A percentile compares a stretch with the other conserved stretches of the same genome.
These are phyloP conservation scores for Basileuterus tristriatus DNA, from an alignment of 2,797 vertebrate genomes.

Conservation along the genomic window DNA sequence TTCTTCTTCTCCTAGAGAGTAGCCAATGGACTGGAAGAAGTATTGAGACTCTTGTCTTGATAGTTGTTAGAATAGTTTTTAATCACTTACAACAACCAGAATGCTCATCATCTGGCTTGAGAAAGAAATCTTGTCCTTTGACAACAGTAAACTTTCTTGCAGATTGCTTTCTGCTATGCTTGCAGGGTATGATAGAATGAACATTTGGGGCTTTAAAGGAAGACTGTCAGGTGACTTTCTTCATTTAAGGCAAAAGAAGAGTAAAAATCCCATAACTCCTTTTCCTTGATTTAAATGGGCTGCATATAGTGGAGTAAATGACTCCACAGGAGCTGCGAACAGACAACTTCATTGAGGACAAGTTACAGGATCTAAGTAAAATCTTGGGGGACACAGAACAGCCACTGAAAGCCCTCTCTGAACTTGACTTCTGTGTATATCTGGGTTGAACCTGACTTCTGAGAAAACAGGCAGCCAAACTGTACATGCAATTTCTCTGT, in stretches of 20 bases:
- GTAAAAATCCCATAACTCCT: not conserved
- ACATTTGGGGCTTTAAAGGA: not conserved
- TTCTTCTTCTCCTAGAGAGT: not conserved
- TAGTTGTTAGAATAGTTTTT: not conserved
- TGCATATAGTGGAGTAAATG: not conserved
- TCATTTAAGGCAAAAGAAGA: not conserved
- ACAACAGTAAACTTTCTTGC: not conserved
- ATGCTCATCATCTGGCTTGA: not conserved
- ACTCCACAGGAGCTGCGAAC: not conserved
- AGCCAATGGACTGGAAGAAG: not conserved
- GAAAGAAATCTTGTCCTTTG: not conserved
- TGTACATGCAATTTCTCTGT: not conserved
- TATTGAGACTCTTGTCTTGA: not conserved
- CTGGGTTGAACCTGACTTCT: not conserved
- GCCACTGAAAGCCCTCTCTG: not conserved
- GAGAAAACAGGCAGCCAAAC: not conserved
- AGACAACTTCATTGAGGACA: not conserved
- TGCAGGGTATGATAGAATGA: not conserved
- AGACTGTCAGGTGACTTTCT: not conserved
- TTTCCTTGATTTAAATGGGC: not conserved
- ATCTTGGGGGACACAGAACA: not conserved
- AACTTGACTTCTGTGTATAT: not conserved
- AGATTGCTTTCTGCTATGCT: not conserved
- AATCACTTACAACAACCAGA: not conserved
- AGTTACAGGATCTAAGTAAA: not conserved